Base-by-base conservation (phyloP, 2,888 invertebrate genomes). In the Lochmaea capreae region DNA sequence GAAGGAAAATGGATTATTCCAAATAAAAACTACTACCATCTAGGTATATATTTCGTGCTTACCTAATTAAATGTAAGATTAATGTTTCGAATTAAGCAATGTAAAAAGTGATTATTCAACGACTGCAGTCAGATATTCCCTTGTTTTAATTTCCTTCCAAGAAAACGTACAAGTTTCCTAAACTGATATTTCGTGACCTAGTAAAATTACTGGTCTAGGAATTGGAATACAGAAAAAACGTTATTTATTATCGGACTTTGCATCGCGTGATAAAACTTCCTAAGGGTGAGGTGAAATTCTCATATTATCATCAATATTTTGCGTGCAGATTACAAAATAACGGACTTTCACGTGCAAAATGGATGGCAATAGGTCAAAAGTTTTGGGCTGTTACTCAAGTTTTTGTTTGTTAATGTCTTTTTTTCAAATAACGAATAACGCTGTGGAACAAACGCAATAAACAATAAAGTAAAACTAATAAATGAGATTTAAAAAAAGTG, bases 301-400 rank as follows among this genome's bases (percentile, higher is more conserved):
- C 54, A 59, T 59, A 59, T 39, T 46, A 67, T 68, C 59, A 59
- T 39, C 8, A 59, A 59, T 59, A 68, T 68, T 68, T 68, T 58
- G 67, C 67, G 67, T 68, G 67, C 46, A 58, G 18, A 22, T 54
- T 14, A 16, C 18, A 43, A 26, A 26, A 16, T 16, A 57, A 26
- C 33, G 26, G 22, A 57, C 42, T 26, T 33, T 59, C 5, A 39
- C 39, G 61, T 39, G 39, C 33, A 61, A 61, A 61, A 61, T 61
- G 14, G 5, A 33, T 16, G 61, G 61, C 61, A 61, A n/a, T 61
- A 39, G 39, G 61, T 61, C 61, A 61, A 61, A 39, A 11, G 61
- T 33, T 61, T 61, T 18, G 6, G 61, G 18, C 2, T 16, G 54
- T 54, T 10, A 16, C 14, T 8, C n/a, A 8, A n/a, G n/a, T 52